Conservation (phyloP, 2,888 invertebrate species). For the Pterostichus niger region DNA sequence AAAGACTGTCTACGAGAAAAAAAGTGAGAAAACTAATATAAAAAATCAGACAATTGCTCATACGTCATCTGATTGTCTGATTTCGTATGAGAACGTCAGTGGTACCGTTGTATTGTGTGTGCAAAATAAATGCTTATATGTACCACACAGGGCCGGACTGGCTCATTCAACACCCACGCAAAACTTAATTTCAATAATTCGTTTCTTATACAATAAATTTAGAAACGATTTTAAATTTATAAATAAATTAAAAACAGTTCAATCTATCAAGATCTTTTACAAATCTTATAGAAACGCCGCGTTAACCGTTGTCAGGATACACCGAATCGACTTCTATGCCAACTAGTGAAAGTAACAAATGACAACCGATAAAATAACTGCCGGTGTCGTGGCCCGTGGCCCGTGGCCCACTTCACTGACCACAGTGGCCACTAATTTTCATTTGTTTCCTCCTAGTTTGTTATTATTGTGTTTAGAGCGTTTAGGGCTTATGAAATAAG, state of each 20-base stretch:
- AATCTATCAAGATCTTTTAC: too few species aligned
- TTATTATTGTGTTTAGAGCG: slow-evolving; percentile 1
- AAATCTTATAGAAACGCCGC: too few species aligned
- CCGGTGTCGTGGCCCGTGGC: neutral
- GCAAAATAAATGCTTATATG: neutral
- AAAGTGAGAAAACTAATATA: slow-evolving; percentile 13
- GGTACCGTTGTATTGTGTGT: slow-evolving; percentile 24
- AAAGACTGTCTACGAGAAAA: slow-evolving; percentile 39
- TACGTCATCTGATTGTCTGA: slow-evolving; percentile 35
- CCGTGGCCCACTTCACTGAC: neutral
- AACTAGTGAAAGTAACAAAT: neutral
- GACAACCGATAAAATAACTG: neutral
- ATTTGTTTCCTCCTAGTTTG: neutral
- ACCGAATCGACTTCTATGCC: too few species aligned
- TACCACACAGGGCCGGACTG: neutral
- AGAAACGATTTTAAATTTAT: too few species aligned
- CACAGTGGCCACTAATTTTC: neutral
- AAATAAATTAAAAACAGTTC: too few species aligned
- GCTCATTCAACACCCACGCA: slow-evolving; percentile 6
- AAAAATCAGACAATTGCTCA: slow-evolving; percentile 29
- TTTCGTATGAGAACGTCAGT: slow-evolving; percentile 41
- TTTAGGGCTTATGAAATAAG: neutral
- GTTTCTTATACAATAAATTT: slow-evolving; percentile 2
- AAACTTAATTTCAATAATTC: slow-evolving; percentile 4
- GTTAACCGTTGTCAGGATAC: too few species aligned